These are phyloP conservation scores for Phallusia fumigata DNA, from an alignment of 23 tunicate species.

Conservation along the genomic window DNA sequence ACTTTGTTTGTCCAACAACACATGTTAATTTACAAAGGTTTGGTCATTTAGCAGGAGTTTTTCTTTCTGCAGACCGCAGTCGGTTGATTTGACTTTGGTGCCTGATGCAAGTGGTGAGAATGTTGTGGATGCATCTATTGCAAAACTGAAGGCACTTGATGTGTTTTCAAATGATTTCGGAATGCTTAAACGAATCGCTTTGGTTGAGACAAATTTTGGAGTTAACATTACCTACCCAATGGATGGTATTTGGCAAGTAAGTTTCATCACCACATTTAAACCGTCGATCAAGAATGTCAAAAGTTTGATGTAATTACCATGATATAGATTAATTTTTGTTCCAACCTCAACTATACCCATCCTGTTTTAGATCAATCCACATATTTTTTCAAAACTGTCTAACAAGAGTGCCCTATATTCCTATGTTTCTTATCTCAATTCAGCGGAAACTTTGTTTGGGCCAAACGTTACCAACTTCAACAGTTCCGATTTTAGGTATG, in stretches of 20 bases:
- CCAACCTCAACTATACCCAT: too few relatives aligned
- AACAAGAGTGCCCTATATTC: background rate
- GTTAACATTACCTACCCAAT: background rate
- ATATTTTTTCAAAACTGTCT: background rate
- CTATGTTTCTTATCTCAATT: background rate
- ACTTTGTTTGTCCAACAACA: too few relatives aligned
- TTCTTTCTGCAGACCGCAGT: background rate
- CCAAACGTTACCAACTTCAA: background rate
- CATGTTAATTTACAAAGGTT: too few relatives aligned
- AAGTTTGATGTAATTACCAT: too few relatives aligned
- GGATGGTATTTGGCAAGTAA: slow-evolving; percentile 54
- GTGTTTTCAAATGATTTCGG: slow-evolving; percentile 44
- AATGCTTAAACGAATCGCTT: slow-evolving; percentile 38
- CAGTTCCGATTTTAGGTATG: background rate
- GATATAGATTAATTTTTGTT: too few relatives aligned
- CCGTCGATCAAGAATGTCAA: too few relatives aligned
- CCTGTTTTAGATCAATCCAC: background rate
- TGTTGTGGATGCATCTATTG: slow-evolving; percentile 38
- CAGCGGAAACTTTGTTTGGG: background rate
- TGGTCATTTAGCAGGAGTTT: too few relatives aligned
- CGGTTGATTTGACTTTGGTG: slow-evolving; percentile 24
- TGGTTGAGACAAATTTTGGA: slow-evolving; percentile 45
- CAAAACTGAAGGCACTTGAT: slow-evolving; percentile 19
- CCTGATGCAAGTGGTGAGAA: slow-evolving; percentile 47
- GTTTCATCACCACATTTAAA: too few relatives aligned